phyloP scores from a whole-genome alignment of 2,888 invertebrate species.

The Elegia similella region DNA sequence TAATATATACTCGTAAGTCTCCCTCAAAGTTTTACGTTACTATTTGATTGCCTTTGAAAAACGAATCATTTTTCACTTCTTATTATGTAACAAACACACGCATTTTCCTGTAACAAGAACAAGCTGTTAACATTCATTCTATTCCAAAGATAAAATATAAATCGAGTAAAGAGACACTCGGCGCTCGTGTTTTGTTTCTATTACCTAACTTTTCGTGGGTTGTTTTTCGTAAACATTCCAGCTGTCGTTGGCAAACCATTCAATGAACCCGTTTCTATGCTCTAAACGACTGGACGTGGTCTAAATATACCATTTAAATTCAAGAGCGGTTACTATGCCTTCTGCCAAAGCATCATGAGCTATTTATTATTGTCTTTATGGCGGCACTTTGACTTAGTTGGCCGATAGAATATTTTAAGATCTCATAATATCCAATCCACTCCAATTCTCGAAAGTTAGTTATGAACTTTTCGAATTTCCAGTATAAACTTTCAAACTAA shows the following conservation, averaged over 20 bases:
- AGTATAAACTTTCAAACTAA: slow-evolving; percentile 27
- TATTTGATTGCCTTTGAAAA: not conserved
- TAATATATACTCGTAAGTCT: too few species aligned
- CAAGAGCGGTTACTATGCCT: slow-evolving; percentile 65
- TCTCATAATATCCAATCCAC: slow-evolving; percentile 13
- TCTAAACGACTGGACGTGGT: slow-evolving; percentile 64
- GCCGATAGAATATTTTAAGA: slow-evolving; percentile 30
- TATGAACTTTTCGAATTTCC: slow-evolving; percentile 35
- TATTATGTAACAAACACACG: not conserved
- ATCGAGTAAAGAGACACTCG: slow-evolving; percentile 31
- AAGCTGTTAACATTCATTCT: slow-evolving; percentile 6
- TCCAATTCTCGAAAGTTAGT: slow-evolving; percentile 26
- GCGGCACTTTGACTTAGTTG: slow-evolving; percentile 53
- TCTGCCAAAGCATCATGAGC: slow-evolving; percentile 56
- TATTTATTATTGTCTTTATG: slow-evolving; percentile 63
- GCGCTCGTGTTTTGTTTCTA: slow-evolving; percentile 60
- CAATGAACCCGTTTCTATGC: slow-evolving; percentile 76
- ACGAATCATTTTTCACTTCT: not conserved
- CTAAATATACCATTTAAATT: slow-evolving; percentile 76
- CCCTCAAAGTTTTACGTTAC: too few species aligned
- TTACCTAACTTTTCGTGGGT: slow-evolving; percentile 59
- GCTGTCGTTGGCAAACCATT: slow-evolving; percentile 64
- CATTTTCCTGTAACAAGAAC: not conserved
- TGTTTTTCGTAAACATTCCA: slow-evolving; percentile 68
- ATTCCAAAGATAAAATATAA: slow-evolving; percentile 17